phyloP scores from a whole-genome alignment of 2,797 vertebrate species.

The Acridotheres tristis region DNA sequence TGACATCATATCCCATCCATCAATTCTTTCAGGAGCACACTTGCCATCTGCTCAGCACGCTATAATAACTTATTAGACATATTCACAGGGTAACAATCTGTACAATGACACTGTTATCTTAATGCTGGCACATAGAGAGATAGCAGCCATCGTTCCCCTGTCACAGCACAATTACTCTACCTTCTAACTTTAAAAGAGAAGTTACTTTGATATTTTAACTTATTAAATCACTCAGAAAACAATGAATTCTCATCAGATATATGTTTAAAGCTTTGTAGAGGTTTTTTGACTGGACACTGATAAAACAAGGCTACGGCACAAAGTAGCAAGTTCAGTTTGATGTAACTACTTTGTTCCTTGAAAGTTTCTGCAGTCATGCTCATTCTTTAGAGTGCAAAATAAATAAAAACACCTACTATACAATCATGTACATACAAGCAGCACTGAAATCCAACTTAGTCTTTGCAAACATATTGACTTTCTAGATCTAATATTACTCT shows the following conservation, averaged over 20 bases:
- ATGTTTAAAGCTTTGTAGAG: neutral
- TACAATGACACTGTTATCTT: constrained; percentile 83
- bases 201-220: constrained; percentile 36
- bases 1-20: constrained; percentile 99
- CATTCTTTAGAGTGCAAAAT: neutral
- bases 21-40: constrained; percentile 85
- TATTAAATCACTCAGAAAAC: constrained; percentile 1
- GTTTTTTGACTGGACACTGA: neutral
- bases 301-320: neutral
- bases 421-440: neutral
- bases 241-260: neutral
- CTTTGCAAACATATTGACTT: neutral
- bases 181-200: constrained; percentile 42
- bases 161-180: constrained; percentile 54
- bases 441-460: neutral
- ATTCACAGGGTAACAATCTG: constrained; percentile 79
- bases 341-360: neutral
- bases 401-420: neutral
- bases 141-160: constrained; percentile 59
- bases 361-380: neutral
- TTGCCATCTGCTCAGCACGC: constrained; percentile 90
- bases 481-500: constrained; percentile 12
- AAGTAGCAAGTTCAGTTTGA: neutral
- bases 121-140: constrained; percentile 77
- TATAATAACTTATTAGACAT: constrained; percentile 83